Conservation (phyloP, 2,113 vertebrate genomes). For the Balaeniceps rex region DNA sequence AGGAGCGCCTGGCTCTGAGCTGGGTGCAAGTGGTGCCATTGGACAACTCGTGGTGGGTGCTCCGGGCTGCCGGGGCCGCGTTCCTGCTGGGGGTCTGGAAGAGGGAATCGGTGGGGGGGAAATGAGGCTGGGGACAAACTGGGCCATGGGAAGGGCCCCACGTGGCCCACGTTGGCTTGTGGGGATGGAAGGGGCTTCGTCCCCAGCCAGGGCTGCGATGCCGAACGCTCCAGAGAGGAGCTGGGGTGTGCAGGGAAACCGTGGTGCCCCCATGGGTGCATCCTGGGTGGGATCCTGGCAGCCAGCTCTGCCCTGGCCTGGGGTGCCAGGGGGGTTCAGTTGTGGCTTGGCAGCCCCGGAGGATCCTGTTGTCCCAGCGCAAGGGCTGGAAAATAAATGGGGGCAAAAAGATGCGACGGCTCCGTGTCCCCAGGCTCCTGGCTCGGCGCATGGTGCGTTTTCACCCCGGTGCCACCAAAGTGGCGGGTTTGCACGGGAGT, state of each 20-base stretch:
- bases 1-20: not conserved
- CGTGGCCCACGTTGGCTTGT: rapidly evolving
- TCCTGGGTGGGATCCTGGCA: rapidly evolving
- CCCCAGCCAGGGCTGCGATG: not conserved
- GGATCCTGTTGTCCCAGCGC: not conserved
- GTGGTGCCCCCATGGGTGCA: not conserved
- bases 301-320: not conserved
- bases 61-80: rapidly evolving
- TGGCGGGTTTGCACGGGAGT: not conserved
- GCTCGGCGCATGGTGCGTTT: rapidly evolving
- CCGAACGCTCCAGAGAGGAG: not conserved
- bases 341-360: not conserved
- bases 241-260: not conserved
- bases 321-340: rapidly evolving
- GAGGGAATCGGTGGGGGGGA: not conserved
- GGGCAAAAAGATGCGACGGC: rapidly evolving
- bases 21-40: rapidly evolving
- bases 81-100: not conserved
- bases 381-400: not conserved
- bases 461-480: rapidly evolving
- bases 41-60: not conserved
- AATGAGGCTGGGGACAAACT: not conserved
- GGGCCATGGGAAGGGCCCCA: rapidly evolving
- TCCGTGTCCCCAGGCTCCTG: not conserved
- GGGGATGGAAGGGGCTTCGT: not conserved